phyloP scores from a whole-genome alignment of 2,113 vertebrate genomes.

The Monopterus albus region DNA sequence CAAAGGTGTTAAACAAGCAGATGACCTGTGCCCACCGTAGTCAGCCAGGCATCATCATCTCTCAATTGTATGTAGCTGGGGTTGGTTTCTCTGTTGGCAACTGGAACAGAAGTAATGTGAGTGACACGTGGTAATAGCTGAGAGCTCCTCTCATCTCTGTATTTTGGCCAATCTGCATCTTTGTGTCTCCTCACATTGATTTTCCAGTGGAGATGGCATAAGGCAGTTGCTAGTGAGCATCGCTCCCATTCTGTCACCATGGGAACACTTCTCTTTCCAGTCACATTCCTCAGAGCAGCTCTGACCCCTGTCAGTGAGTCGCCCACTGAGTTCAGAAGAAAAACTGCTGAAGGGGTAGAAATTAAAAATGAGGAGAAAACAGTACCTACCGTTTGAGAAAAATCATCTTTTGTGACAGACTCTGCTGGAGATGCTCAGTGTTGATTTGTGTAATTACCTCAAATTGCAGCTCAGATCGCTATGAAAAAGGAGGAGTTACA shows the following conservation, averaged over 20 bases:
- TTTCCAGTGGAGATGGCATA: conserved; percentile 24
- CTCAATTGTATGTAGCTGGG: conserved; percentile 17
- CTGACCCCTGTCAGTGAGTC: conserved; percentile 48
- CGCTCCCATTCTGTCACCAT: conserved; percentile 63
- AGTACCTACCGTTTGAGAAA: not conserved
- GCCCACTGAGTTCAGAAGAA: conserved; percentile 12
- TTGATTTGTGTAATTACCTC: not conserved
- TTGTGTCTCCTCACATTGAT: conserved; percentile 7
- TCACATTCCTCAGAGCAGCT: conserved; percentile 22
- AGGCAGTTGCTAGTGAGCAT: conserved; percentile 17
- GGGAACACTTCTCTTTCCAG: conserved; percentile 40
- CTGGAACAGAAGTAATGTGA: conserved; percentile 44
- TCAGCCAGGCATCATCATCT: not conserved
- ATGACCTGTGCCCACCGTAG: conserved; percentile 7
- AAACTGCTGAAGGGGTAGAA: not conserved
- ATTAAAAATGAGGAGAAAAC: not conserved
- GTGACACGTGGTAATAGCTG: conserved; percentile 53
- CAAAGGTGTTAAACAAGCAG: conserved; percentile 10
- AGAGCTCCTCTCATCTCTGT: not conserved
- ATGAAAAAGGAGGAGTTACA: not conserved
- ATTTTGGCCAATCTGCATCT: not conserved
- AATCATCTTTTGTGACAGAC: not conserved
- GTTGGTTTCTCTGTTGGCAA: conserved; percentile 75
- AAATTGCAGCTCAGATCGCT: not conserved
- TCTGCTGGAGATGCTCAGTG: not conserved